Conservation (phyloP, 1,140 invertebrate species). For the Ceratina australensis region DNA sequence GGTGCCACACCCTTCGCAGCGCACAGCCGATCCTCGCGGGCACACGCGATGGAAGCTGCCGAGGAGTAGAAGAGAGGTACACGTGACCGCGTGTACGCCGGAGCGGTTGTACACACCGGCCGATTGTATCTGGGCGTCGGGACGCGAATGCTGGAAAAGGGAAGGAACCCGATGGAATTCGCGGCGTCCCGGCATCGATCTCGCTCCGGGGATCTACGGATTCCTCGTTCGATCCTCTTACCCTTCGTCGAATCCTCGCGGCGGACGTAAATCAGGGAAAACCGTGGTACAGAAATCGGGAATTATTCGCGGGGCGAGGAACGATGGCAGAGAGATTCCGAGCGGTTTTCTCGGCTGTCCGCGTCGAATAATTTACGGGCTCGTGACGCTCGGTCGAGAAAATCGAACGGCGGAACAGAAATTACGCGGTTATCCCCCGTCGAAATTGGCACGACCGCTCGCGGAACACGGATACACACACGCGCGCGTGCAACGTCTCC, state of each 20-base stretch:
- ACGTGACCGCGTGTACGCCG: conserved; percentile 34
- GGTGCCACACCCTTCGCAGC: conserved; percentile 71
- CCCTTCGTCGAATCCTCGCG: neutral
- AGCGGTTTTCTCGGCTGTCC: neutral
- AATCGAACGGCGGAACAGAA: conserved; percentile 43
- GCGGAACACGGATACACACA: neutral
- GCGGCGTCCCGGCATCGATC: conserved; percentile 24
- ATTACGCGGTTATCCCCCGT: conserved; percentile 48
- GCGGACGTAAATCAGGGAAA: neutral
- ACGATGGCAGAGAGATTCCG: neutral
- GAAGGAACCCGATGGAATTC: conserved; percentile 47
- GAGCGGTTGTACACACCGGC: conserved; percentile 49
- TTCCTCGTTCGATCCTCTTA: neutral
- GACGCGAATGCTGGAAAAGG: conserved; percentile 42
- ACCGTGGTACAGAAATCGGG: neutral
- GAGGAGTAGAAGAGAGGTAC: too few relatives aligned
- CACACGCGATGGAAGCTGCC: conserved; percentile 39
- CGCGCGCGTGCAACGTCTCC: neutral
- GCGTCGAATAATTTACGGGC: conserved; percentile 19
- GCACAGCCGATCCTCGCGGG: conserved; percentile 42
- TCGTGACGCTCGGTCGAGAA: conserved; percentile 28
- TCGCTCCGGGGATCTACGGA: conserved; percentile 27
- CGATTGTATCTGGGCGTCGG: conserved; percentile 59
- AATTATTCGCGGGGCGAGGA: neutral
- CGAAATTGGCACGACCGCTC: conserved; percentile 47